These are phyloP conservation scores for Spatula clypeata DNA, from an alignment of 2,797 vertebrate genomes.

Conservation along the genomic window DNA sequence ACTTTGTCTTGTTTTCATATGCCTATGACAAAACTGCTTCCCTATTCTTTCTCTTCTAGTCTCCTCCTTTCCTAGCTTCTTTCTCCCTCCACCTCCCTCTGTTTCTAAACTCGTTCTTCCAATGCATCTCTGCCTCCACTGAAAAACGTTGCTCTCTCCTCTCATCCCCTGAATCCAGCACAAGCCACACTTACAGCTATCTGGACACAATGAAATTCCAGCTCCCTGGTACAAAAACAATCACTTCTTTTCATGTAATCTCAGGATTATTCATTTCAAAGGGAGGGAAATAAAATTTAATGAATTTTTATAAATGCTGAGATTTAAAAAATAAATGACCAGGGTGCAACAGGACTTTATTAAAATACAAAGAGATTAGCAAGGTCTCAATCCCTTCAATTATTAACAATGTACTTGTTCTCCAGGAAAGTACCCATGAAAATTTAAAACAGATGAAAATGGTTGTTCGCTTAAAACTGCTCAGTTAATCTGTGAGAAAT, in stretches of 20 bases:
- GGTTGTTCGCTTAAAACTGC: slow-evolving; percentile 82
- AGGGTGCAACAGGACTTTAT: slow-evolving; percentile 71
- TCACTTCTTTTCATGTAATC: neutral
- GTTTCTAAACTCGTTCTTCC: neutral
- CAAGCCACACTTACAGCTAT: neutral
- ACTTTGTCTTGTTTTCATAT: neutral
- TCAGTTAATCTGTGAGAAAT: slow-evolving; percentile 81
- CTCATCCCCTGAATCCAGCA: neutral
- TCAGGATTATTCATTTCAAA: slow-evolving; percentile 29
- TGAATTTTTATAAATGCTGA: slow-evolving; percentile 40
- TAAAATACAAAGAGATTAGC: slow-evolving; percentile 80
- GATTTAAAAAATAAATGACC: slow-evolving; percentile 62
- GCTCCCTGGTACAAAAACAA: neutral
- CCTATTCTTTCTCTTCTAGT: neutral
- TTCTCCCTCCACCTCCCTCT: neutral
- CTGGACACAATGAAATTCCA: neutral
- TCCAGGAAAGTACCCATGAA: slow-evolving; percentile 83
- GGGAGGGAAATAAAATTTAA: slow-evolving; percentile 16
- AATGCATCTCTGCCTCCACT: neutral
- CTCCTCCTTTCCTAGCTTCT: neutral
- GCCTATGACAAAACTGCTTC: neutral
- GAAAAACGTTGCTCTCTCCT: neutral
- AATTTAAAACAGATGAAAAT: slow-evolving; percentile 84
- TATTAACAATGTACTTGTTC: slow-evolving; percentile 84
- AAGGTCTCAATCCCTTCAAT: slow-evolving; percentile 78